A percentile compares a stretch with the other conserved stretches of the same genome.
Conservation (phyloP, 2,113 vertebrate genomes). For the Odontesthes bonariensis region DNA sequence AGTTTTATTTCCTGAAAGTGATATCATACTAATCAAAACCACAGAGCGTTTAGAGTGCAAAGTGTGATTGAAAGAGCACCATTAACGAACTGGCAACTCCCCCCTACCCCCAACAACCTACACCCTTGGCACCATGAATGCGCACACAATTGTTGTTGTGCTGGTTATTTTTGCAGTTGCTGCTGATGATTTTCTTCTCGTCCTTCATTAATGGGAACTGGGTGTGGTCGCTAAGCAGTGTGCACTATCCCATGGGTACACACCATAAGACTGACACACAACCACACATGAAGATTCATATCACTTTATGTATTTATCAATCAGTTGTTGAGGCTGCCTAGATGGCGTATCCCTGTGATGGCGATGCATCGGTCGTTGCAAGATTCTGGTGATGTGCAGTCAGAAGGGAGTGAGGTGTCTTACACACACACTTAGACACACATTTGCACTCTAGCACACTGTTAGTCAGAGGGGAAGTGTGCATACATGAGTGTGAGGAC, state of each 20-base stretch:
- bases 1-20: conserved; percentile 86
- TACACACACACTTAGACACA: conserved; percentile 32
- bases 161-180: conserved; percentile 75
- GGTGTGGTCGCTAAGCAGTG: conserved; percentile 87
- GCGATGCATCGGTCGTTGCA: conserved; percentile 34
- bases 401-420: conserved; percentile 58
- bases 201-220: conserved; percentile 89
- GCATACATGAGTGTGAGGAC: conserved; percentile 70
- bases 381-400: conserved; percentile 59
- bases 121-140: conserved; percentile 36
- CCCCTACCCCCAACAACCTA: conserved; percentile 17
- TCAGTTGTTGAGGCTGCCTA: conserved; percentile 51
- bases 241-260: conserved; percentile 53
- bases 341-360: conserved; percentile 51
- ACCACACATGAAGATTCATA: conserved; percentile 42
- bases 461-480: conserved; percentile 71
- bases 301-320: conserved; percentile 64
- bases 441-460: conserved; percentile 64
- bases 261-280: conserved; percentile 24
- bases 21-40: conserved; percentile 97
- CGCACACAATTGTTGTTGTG: conserved; percentile 44
- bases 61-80: conserved; percentile 95
- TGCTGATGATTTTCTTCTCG: conserved; percentile 43
- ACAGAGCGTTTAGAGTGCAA: conserved; percentile 95
- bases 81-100: conserved; percentile 86